Conservation (phyloP, 2,888 invertebrate genomes). For the Cerceris rybyensis region DNA sequence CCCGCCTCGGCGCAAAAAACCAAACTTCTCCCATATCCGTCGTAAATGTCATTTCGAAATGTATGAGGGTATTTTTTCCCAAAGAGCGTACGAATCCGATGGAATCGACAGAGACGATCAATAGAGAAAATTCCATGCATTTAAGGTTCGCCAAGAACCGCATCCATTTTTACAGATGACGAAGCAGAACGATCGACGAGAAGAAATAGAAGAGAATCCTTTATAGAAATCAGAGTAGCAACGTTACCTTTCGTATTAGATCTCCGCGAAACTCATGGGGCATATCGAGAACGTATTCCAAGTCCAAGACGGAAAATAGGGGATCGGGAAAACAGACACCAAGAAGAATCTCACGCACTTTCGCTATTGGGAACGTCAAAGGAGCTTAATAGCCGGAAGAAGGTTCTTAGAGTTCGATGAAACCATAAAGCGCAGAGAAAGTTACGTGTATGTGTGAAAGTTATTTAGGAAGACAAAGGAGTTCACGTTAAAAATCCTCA, state of each 20-base stretch:
- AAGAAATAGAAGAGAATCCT: background rate
- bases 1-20: too few species aligned
- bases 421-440: background rate
- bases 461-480: background rate
- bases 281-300: too few species aligned
- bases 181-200: background rate
- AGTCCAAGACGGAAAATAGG: too few species aligned
- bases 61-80: background rate
- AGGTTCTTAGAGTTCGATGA: background rate
- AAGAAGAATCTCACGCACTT: too few species aligned
- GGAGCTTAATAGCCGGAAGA: too few species aligned
- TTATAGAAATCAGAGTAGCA: background rate
- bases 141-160: background rate
- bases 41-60: too few species aligned
- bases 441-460: background rate
- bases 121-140: background rate
- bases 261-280: background rate
- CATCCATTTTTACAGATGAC: background rate
- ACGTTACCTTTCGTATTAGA: background rate
- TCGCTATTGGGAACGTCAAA: too few species aligned
- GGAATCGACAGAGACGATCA: background rate
- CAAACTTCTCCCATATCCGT: too few species aligned
- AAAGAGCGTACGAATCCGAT: background rate
- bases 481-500: background rate
- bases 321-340: too few species aligned